phyloP scores from a whole-genome alignment of 2,113 vertebrate genomes.

The Arvicanthis niloticus region DNA sequence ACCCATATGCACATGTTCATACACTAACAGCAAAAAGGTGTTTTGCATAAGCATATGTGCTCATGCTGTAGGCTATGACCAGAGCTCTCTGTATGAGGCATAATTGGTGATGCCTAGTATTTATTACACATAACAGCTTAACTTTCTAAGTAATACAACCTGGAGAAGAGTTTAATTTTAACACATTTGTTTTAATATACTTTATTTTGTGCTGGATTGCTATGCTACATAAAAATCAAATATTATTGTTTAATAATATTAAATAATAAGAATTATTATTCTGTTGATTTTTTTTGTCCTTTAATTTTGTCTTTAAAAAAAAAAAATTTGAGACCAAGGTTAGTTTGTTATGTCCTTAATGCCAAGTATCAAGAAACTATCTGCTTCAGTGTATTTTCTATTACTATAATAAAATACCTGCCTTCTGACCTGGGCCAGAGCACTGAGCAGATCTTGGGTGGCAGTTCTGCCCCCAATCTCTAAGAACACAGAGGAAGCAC shows the following conservation, averaged over 20 bases:
- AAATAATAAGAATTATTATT: constrained; percentile 5
- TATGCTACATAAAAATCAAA: background rate
- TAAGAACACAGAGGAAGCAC: no score
- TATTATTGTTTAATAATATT: no score
- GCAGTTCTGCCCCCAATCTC: no score
- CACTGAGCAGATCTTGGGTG: no score
- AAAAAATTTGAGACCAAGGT: background rate
- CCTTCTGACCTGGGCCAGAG: no score
- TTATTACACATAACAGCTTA: constrained; percentile 6
- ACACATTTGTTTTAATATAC: constrained; percentile 16
- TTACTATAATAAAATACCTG: background rate
- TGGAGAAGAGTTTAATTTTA: constrained; percentile 24
- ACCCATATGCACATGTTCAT: background rate
- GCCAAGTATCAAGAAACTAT: background rate
- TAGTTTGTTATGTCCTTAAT: background rate
- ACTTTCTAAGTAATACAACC: constrained; percentile 39
- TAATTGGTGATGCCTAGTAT: background rate
- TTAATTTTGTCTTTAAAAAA: constrained; percentile 13
- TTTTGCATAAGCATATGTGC: background rate
- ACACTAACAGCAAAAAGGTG: background rate
- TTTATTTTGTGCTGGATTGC: constrained; percentile 44
- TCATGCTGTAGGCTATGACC: background rate
- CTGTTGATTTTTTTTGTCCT: constrained; percentile 13
- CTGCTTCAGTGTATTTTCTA: background rate
- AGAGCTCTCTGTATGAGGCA: background rate